Conservation (phyloP, 2,113 vertebrate species). For the Oreotrochilus melanogaster region DNA sequence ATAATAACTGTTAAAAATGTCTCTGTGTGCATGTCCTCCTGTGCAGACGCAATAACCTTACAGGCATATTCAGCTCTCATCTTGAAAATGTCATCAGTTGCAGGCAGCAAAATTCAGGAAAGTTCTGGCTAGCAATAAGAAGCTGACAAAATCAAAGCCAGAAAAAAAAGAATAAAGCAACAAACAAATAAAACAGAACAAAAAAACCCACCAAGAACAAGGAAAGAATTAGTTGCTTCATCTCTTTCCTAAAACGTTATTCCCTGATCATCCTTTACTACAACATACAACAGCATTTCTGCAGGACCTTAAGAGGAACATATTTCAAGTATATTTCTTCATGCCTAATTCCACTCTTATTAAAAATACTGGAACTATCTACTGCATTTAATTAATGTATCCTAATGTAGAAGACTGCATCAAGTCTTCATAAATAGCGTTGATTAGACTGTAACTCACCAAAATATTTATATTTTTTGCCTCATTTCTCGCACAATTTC, state of each 20-base stretch:
- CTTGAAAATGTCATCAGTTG: neutral
- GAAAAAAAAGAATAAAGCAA: no score
- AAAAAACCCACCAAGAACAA: neutral
- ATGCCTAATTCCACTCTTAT: neutral
- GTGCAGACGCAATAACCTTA: neutral
- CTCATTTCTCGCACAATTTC: neutral
- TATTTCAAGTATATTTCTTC: neutral
- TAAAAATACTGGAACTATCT: neutral
- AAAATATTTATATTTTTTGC: neutral
- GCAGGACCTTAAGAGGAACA: neutral
- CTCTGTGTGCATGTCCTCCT: neutral
- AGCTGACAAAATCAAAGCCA: neutral
- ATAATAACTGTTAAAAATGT: neutral
- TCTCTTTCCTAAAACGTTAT: neutral
- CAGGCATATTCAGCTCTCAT: neutral
- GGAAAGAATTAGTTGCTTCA: neutral
- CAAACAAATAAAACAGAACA: neutral
- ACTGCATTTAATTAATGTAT: neutral
- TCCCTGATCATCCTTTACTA: neutral
- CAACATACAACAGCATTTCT: neutral
- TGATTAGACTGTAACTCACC: neutral
- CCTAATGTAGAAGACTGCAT: neutral
- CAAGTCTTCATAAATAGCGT: neutral
- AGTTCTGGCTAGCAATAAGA: neutral
- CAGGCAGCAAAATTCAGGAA: neutral